Evolutionary conservation across 2,888 invertebrate genomes (phyloP).

Genomic region (Chloroclysta siterata): DNA sequence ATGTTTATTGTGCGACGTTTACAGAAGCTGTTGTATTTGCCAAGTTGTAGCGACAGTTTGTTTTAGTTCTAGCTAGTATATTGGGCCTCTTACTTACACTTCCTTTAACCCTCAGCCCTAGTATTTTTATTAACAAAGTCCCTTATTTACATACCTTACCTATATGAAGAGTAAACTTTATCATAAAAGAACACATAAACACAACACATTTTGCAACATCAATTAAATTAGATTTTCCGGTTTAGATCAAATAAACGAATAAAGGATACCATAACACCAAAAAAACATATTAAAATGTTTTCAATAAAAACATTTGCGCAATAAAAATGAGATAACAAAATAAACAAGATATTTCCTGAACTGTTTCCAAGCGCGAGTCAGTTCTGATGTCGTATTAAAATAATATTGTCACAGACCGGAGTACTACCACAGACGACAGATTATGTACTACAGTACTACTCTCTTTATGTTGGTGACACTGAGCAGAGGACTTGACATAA

Average conservation of each 20-base stretch:
- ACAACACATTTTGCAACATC: neutral
- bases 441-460: too few species aligned
- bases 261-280: conserved; percentile 13
- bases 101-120: too few species aligned
- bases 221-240: conserved; percentile 18
- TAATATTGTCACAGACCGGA: neutral
- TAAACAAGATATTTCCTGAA: conserved; percentile 14
- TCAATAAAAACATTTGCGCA: neutral
- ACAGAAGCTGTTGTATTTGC: conserved; percentile 15
- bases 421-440: too few species aligned
- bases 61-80: neutral
- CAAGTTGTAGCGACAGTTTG: conserved; percentile 7
- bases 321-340: conserved; percentile 12
- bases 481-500: conserved; percentile 4
- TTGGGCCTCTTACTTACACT: neutral
- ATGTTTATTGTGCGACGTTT: conserved; percentile 15
- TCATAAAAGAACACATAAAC: too few species aligned
- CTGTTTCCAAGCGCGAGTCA: conserved; percentile 5
- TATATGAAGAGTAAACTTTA: too few species aligned
- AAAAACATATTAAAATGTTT: conserved; percentile 6
- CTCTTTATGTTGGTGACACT: conserved; percentile 2
- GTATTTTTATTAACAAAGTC: too few species aligned
- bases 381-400: neutral
- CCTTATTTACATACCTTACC: too few species aligned
- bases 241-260: conserved; percentile 15